Base-by-base conservation (phyloP, 2,888 invertebrate species). In the Conus canariensis region DNA sequence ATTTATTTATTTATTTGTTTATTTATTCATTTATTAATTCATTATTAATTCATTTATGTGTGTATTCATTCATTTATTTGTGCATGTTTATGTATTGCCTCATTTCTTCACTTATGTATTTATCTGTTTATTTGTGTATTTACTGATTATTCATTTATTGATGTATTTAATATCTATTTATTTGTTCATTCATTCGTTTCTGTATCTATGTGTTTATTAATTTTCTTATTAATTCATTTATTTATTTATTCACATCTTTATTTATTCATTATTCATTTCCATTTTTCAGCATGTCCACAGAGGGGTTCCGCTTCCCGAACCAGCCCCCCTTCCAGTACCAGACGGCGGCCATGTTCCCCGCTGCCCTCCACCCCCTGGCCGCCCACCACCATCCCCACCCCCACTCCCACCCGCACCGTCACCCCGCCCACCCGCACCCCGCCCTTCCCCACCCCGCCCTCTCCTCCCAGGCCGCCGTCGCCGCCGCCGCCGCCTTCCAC, bases 281-380 rank as follows among this genome's bases (percentile, higher is more conserved):
- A 30, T 12, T 25, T 77, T 77, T 30, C 91, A 93, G 93, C 85
- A 91, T 93, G 89, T 90, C 92, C 1, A 86, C 92, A 25, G 93
- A 93, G 67, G 64, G 93, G 19, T 91, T 93, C 45, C 90, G 92
- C 83, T 91, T 92, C 87, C 90, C 89, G 6, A 58, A 85, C n/a
- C 92, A 92, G 60, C 91, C 91, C 0, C 91, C 88, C 58, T 91
- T 91, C 60, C 90, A 90, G 77, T 91, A 91, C 88, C 90, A 90
- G 58, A 82, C 82, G 1, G 90, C 90, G 45, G 90, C 88, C 25
- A 88, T 92, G 87, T 91, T 91, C 86, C 92, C 59, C 88, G 90
- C 91, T 25, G 88, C 91, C 70, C 60, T 90, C n/a, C 91, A 91
- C 59, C 91, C 87, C 16, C 30, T 83, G 16, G 83, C 88, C 14